Conservation (phyloP, 2,797 vertebrate genomes). For the Hapalemur alaotrensis region DNA sequence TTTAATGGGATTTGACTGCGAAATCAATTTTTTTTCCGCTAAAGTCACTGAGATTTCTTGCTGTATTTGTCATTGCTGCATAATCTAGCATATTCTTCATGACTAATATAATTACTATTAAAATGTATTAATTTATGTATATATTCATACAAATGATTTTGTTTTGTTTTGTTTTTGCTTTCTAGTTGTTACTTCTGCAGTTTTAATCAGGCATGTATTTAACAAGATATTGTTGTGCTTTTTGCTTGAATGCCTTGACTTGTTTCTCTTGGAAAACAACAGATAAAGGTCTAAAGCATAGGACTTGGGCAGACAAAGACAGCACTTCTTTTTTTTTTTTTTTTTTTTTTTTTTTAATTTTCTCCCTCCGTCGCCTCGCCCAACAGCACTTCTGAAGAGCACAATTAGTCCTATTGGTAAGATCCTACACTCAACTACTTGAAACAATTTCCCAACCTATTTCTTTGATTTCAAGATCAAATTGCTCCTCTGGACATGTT, state of each 20-base stretch:
- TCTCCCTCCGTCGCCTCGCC: too few relatives aligned
- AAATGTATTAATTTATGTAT: background rate
- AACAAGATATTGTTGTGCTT: background rate
- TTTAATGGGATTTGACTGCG: background rate
- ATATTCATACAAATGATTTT: background rate
- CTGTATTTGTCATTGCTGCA: background rate
- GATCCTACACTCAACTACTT: background rate
- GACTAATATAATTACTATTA: background rate
- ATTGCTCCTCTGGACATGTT: conserved; percentile 42
- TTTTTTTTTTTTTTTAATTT: too few relatives aligned
- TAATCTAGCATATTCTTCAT: background rate
- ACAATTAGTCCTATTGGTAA: conserved; percentile 3
- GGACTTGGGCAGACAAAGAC: background rate
- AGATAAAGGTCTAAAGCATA: background rate
- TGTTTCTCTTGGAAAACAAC: conserved; percentile 8
- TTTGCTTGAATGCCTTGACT: background rate
- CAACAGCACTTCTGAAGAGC: background rate
- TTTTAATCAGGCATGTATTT: background rate
- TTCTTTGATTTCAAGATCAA: conserved; percentile 66
- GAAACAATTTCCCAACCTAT: conserved; percentile 3
- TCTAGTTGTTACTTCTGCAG: background rate
- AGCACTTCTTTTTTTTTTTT: background rate
- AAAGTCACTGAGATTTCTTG: background rate
- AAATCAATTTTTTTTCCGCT: background rate
- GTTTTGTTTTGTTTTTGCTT: background rate